Evolutionary conservation across 2,113 vertebrate species (phyloP), one percentile per base, ranked within the genome.

Genomic region (Cheilinus undulatus): DNA sequence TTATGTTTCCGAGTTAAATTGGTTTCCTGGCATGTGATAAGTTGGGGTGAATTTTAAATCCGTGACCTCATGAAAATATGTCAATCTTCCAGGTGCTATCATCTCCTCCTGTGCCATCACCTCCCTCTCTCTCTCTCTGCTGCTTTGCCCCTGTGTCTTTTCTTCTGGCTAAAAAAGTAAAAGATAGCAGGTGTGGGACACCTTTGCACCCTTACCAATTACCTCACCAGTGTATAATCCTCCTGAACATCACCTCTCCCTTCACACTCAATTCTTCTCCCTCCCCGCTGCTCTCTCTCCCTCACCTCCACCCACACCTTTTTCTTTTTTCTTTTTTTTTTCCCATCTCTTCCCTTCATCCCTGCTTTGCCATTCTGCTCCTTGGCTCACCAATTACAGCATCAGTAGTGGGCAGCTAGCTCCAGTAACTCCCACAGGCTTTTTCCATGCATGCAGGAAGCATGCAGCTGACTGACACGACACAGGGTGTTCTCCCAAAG

Each of bases 1-100:
- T 83, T 53, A 80, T 82, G 79, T 84, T 82, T 90, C 74, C 11
- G 20, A 74, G 64, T 83, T 80, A 83, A 87, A 90, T 88, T 87
- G 86, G 69, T 83, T 90, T 81, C 56, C 67, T 89, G 86, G 83
- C 84, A 76, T 78, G 76, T 84, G 82, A 82, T 85, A 86, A 89
- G 67, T 76, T 78, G 61, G 50, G 82, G 73, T 73, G 80, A 76
- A 78, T 84, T 84, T 86, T 84, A 79, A 84, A 87, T 81, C 75
- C 68, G 59, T 65, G 83, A 87, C 84, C 70, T 86, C 68, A 38
- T 74, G 70, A 84, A 85, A 89, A 82, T 62, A 74, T 77, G 74
- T 80, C 80, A 69, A 8, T 75, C 66, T 82, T 46, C 38, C 78
- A 52, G 76, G 64, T 72, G 82, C 72, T 76, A 54, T 82, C 59